Base-by-base conservation (phyloP, 2,113 vertebrate genomes). In the Kryptolebias marmoratus region DNA sequence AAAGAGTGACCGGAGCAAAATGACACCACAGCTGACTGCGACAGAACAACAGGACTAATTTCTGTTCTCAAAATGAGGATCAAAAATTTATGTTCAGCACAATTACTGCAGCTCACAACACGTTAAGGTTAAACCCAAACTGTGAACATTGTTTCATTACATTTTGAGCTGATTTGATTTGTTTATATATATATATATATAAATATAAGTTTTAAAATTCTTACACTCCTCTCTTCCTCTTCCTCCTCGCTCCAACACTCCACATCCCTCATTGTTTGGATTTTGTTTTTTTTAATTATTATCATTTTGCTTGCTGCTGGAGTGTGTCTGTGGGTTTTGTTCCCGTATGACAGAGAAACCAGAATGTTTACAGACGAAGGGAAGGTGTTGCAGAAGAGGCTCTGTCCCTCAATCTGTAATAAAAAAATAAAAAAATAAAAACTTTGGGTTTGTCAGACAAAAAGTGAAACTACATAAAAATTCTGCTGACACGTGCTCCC, bases 261-360 rank as follows among this genome's bases (percentile, higher is more conserved):
- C 50, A 76, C 71, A 69, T 67, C 66, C 62, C 5, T 22, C 54
- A 65, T 76, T 85, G 72, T 85, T 70, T 4, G 13, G 11, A 68
- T 70, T 79, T 68, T 69, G 81, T 82, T 71, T 82, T 82, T 52
- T 52, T 71, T 22, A 22, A 22, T 22, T 22, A 22, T 22, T 22
- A 22, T 22, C 22, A 22, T 81, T 82, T 76, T 77, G 55, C 75
- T 63, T 63, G 65, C 66, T 64, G 70, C 74, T 77, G 58, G 45
- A 87, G 77, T 92, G 89, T 93, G 89, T 67, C 83, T 85, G 85
- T 68, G 74, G 82, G 80, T 68, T 58, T 52, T 61, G 77, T 61
- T 86, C 65, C 72, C 68, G 67, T 85, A 90, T 84, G 84, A 66
- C 87, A 90, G 90, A 89, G 90, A 86, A 91, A 93, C 90, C 71